Percentiles rank a stretch among this genome's conserved stretches.
These are phyloP conservation scores for Psilopogon haemacephalus DNA, from an alignment of 2,113 vertebrate genomes.

Conservation along the genomic window DNA sequence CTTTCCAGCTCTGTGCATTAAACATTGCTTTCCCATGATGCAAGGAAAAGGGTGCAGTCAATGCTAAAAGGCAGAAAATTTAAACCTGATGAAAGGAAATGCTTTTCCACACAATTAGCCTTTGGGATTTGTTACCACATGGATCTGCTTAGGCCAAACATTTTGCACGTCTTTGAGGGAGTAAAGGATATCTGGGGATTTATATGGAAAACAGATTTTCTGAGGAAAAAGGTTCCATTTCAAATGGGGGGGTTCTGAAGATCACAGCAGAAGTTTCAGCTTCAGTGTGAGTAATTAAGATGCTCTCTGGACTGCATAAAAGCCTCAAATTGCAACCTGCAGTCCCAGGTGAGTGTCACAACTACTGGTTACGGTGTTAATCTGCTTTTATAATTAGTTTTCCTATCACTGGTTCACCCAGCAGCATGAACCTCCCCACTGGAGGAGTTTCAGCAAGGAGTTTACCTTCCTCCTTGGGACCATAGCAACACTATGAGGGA, in stretches of 20 bases:
- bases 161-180: not conserved
- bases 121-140: slow-evolving; percentile 63
- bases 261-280: not conserved
- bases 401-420: not conserved
- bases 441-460: not conserved
- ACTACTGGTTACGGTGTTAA: rapidly evolving
- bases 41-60: slow-evolving; percentile 49
- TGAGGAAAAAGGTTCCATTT: not conserved
- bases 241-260: not conserved
- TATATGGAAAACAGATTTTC: slow-evolving; percentile 43
- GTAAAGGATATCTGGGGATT: slow-evolving; percentile 18
- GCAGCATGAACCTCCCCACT: not conserved
- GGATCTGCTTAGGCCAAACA: slow-evolving; percentile 43
- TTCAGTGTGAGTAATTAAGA: not conserved
- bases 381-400: not conserved
- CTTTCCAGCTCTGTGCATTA: slow-evolving; percentile 56
- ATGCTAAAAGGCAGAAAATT: slow-evolving; percentile 59
- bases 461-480: not conserved
- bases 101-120: slow-evolving; percentile 59
- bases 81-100: slow-evolving; percentile 69
- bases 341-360: not conserved
- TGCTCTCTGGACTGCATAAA: not conserved
- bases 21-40: slow-evolving; percentile 61
- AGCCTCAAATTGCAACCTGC: not conserved
- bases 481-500: not conserved